Base-by-base conservation (phyloP, 2,797 vertebrate species). In the Ficedula albicollis region DNA sequence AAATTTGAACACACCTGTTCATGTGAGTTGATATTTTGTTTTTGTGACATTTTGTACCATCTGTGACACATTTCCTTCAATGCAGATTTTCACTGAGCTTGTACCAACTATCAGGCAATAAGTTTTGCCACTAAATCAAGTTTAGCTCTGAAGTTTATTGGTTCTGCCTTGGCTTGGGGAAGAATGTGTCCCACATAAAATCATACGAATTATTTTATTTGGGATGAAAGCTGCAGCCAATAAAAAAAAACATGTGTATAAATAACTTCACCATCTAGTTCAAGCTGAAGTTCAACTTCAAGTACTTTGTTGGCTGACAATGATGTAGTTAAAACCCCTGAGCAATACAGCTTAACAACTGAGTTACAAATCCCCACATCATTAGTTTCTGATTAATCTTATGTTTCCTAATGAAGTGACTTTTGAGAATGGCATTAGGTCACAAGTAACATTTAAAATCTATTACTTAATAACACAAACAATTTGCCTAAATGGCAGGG, bases 321-420 rank as follows among this genome's bases (percentile, higher is more conserved):
- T 56, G 59, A 41, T 14, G 43, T 6, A 60, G 32, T 59, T 52
- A 77, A 91, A 95, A 43, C 0, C 20, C 16, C 7, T 43, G 14
- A 77, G 36, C 30, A 68, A 66, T 55, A 39, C 14, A 54, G 20
- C 22, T 83, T 68, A 10, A 68, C 18, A 80, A 64, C 17, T 30
- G n/a, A 90, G 41, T 83, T 83, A 77, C 39, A 89, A 76, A 89
- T 49, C 11, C 43, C 67, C 26, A 68, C 32, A 63, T 74, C 56
- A 75, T 89, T 83, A 82, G 14, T 51, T 96, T 95, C 62, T 44
- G 87, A 80, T 63, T 82, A 85, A 68, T 80, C 54, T 83, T 80
- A 44, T 34, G 41, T 56, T 77, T 90, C 22, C 16, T 89, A 90
- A 84, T 51, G 62, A 67, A 63, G 15, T 78, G 36, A 51, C 36